These are phyloP conservation scores for Muraenolepis orangiensis DNA, from an alignment of 2,797 vertebrate species.

Conservation along the genomic window DNA sequence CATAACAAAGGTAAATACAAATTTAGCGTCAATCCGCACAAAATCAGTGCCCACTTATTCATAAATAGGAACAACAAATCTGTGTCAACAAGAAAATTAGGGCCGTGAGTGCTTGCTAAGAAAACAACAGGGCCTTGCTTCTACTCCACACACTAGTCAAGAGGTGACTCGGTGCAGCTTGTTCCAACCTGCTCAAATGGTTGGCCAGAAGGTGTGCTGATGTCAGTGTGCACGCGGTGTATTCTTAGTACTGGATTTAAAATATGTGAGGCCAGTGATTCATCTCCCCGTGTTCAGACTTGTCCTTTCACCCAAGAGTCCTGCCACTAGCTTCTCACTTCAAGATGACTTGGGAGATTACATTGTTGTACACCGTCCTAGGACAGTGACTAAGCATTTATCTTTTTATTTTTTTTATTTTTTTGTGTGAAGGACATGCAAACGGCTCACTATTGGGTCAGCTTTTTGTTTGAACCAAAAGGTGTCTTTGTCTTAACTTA, in stretches of 20 bases:
- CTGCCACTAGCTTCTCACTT: neutral
- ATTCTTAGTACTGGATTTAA: conserved; percentile 47
- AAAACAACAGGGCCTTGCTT: too few species aligned
- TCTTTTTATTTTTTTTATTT: neutral
- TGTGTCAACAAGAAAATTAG: too few species aligned
- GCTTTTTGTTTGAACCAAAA: conserved; percentile 39
- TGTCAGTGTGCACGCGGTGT: conserved; percentile 52
- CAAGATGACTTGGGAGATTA: too few species aligned
- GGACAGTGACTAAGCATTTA: neutral
- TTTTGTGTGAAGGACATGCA: neutral
- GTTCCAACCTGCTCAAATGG: conserved; percentile 48
- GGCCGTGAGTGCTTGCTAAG: too few species aligned
- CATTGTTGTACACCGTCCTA: too few species aligned
- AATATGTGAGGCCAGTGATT: conserved; percentile 34
- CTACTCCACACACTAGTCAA: too few species aligned
- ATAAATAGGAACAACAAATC: too few species aligned
- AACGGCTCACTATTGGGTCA: neutral
- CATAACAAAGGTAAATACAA: too few species aligned
- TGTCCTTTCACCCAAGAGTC: conserved; percentile 35
- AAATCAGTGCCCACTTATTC: too few species aligned
- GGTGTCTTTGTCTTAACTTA: conserved; percentile 34
- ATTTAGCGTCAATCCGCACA: too few species aligned
- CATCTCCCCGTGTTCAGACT: conserved; percentile 57
- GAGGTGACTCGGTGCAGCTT: conserved; percentile 19
- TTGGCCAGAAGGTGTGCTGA: conserved; percentile 52